Conservation (phyloP, 2,113 vertebrate species). For the Petrocephalus zakoni region DNA sequence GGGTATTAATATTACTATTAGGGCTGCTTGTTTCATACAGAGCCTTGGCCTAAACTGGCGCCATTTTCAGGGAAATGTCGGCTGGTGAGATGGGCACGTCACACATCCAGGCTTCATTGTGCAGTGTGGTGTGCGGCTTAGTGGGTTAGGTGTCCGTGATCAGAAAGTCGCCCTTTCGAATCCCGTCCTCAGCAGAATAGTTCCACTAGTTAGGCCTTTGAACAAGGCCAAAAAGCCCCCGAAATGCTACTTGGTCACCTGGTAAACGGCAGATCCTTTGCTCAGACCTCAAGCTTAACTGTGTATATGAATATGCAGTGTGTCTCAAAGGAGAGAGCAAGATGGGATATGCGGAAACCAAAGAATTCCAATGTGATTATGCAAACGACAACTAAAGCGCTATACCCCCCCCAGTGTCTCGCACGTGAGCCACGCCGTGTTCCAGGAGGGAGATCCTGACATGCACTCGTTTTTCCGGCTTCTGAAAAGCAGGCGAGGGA, state of each 20-base stretch:
- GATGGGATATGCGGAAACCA: neutral
- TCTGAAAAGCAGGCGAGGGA: neutral
- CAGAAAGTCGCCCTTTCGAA: neutral
- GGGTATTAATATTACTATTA: neutral
- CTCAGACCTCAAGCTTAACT: neutral
- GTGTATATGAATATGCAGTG: neutral
- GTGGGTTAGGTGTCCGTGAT: neutral
- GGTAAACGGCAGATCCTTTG: neutral
- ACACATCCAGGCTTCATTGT: neutral
- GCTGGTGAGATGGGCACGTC: neutral
- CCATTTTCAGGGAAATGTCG: neutral
- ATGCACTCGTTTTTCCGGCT: neutral
- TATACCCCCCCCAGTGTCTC: neutral
- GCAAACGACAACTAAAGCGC: neutral
- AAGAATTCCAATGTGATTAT: neutral
- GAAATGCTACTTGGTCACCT: neutral
- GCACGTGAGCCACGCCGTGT: neutral
- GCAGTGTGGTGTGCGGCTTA: neutral
- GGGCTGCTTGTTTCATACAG: neutral
- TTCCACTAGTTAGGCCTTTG: neutral
- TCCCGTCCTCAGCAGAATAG: neutral
- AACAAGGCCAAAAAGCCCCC: neutral
- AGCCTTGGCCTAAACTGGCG: neutral
- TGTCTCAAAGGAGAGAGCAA: neutral
- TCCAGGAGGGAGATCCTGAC: neutral